Conservation (phyloP, 2,113 vertebrate genomes). For the Rhinoderma darwinii region DNA sequence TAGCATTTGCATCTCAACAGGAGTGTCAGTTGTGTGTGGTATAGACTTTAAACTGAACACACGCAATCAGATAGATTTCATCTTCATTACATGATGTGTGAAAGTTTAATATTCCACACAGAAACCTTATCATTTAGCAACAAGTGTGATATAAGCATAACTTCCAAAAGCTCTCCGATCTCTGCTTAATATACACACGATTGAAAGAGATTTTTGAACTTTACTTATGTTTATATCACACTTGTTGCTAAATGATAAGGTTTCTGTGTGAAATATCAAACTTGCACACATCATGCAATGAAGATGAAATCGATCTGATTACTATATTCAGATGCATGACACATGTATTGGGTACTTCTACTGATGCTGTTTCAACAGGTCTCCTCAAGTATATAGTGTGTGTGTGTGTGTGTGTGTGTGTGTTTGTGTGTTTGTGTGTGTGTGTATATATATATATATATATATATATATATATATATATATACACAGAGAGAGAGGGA, state of each 20-base stretch:
- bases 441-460: too few species aligned
- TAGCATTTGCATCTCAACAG: too few species aligned
- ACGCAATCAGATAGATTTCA: conserved; percentile 5
- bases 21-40: too few species aligned
- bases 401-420: too few species aligned
- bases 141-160: background rate
- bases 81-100: background rate
- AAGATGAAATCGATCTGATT: background rate
- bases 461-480: too few species aligned
- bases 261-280: background rate
- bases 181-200: too few species aligned
- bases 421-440: too few species aligned
- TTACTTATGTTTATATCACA: background rate
- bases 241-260: conserved; percentile 3
- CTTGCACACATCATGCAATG: conserved; percentile 4
- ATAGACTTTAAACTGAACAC: too few species aligned
- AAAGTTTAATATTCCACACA: background rate
- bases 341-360: too few species aligned
- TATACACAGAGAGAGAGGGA: too few species aligned
- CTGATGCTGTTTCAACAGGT: too few species aligned
- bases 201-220: background rate
- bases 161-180: background rate
- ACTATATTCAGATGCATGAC: background rate
- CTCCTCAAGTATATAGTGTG: too few species aligned
- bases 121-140: conserved; percentile 4